Evolutionary conservation across 2,888 invertebrate genomes (phyloP).

Genomic region (Drosophila neotestacea): DNA sequence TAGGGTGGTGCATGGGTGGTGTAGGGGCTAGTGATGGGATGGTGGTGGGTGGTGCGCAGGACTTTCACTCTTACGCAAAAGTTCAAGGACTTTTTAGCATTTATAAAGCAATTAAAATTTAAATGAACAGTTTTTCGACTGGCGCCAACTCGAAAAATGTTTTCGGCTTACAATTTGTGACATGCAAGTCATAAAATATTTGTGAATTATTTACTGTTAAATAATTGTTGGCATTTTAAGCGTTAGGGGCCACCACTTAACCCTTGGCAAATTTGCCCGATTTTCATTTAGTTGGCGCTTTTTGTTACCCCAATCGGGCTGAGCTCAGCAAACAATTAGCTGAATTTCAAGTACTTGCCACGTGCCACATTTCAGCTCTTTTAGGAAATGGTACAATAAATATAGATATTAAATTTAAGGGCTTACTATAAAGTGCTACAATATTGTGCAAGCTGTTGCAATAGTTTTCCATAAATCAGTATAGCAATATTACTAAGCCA

Average conservation of each 20-base stretch:
- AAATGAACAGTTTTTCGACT: conserved; percentile 78
- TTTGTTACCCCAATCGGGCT: conserved; percentile 5
- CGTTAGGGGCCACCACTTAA: conserved; percentile 4
- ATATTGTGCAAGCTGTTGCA: conserved; percentile 40
- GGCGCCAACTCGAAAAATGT: conserved; percentile 44
- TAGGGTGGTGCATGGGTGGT: conserved; percentile 9
- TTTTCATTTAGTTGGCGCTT: conserved; percentile 23
- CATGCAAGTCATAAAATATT: conserved; percentile 67
- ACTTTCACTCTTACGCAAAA: conserved; percentile 73
- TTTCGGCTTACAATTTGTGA: conserved; percentile 65
- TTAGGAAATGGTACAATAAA: background rate
- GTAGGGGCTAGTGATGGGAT: background rate
- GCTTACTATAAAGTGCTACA: background rate
- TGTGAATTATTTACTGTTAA: conserved; percentile 67
- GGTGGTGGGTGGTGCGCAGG: conserved; percentile 24
- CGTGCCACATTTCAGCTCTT: conserved; percentile 16
- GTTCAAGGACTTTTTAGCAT: conserved; percentile 84
- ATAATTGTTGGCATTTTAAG: conserved; percentile 66
- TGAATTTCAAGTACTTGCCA: conserved; percentile 45
- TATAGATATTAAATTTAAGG: too few species aligned
- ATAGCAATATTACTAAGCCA: background rate
- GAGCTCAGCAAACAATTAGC: conserved; percentile 59
- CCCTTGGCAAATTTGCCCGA: conserved; percentile 15
- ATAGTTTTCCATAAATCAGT: conserved; percentile 13
- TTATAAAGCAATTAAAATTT: conserved; percentile 84